A percentile compares a stretch with the other conserved stretches of the same genome.
Evolutionary conservation across 2,797 vertebrate species (phyloP).

Genomic region (Sylvia borin): DNA sequence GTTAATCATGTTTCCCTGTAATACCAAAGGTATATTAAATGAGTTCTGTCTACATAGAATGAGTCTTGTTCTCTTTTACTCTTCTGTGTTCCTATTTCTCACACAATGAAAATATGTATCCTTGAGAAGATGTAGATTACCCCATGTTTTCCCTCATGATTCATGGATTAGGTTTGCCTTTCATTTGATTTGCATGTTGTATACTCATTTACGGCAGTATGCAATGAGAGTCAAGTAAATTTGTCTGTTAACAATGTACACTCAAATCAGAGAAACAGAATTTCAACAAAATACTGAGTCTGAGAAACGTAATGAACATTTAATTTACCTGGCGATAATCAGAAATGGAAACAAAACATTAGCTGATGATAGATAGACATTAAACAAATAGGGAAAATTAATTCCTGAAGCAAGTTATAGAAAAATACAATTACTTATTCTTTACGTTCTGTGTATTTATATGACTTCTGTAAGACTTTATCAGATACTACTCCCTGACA

Average conservation of each 20-base stretch:
- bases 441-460: not conserved
- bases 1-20: slow-evolving; percentile 6
- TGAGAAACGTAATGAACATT: not conserved
- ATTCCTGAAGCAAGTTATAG: not conserved
- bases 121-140: not conserved
- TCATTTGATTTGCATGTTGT: not conserved
- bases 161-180: not conserved
- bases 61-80: not conserved
- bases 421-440: not conserved
- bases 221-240: not conserved
- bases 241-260: not conserved
- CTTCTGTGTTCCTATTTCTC: not conserved
- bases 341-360: not conserved
- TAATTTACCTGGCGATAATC: not conserved
- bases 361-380: not conserved
- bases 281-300: not conserved
- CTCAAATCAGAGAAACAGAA: not conserved
- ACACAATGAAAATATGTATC: not conserved
- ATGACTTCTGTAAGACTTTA: not conserved
- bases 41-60: not conserved
- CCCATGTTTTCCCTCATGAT: not conserved
- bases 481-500: not conserved
- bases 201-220: not conserved
- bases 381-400: not conserved
- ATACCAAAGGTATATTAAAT: not conserved